Conservation (phyloP, 2,888 invertebrate genomes). For the Poecilobothrus nobilitatus region DNA sequence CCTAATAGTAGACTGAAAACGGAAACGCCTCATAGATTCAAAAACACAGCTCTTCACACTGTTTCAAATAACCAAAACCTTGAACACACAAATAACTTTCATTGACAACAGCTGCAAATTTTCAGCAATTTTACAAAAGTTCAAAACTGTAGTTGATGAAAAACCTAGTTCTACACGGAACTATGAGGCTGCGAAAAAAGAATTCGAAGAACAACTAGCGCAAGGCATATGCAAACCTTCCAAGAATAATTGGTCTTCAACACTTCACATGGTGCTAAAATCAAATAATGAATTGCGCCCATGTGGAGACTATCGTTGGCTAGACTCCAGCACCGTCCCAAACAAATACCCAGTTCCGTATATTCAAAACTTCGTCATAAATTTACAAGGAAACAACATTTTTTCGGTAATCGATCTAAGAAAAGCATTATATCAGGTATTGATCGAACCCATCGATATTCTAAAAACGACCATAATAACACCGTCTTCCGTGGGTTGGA, state of each 20-base stretch:
- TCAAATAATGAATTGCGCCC: not conserved
- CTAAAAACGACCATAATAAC: not conserved
- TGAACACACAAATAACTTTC: not conserved
- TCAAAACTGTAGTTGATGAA: not conserved
- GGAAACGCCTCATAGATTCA: not conserved
- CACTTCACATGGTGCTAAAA: constrained; percentile 4
- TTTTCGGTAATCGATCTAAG: not conserved
- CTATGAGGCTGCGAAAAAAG: not conserved
- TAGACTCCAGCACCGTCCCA: not conserved
- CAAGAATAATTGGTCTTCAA: constrained; percentile 32
- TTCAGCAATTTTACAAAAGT: not conserved
- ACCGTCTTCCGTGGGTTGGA: no score
- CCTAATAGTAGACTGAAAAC: not conserved
- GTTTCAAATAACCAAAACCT: not conserved
- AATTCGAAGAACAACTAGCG: not conserved
- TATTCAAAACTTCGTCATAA: no score
- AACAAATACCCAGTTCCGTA: not conserved
- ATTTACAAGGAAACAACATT: not conserved
- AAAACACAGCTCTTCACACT: not conserved
- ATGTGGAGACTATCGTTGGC: not conserved
- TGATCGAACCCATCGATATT: not conserved
- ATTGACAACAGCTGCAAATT: not conserved
- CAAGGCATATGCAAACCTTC: constrained; percentile 26
- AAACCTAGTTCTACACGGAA: no score
- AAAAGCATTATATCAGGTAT: not conserved